Evolutionary conservation across 2,113 vertebrate genomes (phyloP).

Genomic region (Piprites chloris): DNA sequence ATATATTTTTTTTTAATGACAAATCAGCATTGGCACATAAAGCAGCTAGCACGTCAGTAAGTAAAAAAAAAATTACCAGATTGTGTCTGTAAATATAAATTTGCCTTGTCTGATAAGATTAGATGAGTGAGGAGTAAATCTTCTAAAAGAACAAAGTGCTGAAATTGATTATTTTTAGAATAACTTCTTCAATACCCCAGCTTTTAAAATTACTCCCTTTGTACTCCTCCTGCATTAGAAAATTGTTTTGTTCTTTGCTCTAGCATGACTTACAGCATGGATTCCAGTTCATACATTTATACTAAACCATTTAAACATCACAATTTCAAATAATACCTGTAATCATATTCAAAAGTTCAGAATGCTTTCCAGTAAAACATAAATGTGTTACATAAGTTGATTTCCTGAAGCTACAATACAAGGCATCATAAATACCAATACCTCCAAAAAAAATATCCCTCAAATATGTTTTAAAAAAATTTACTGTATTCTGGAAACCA

Average conservation of each 20-base stretch:
- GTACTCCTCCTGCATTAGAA: not conserved
- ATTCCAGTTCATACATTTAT: not conserved
- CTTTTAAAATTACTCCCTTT: not conserved
- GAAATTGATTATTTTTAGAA: not conserved
- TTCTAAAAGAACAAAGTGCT: not conserved
- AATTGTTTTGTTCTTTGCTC: not conserved
- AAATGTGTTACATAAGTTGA: not conserved
- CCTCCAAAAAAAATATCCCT: not conserved
- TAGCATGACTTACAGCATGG: not conserved
- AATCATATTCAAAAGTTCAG: not conserved
- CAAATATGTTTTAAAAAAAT: not conserved
- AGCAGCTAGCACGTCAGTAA: not conserved
- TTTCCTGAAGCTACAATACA: not conserved
- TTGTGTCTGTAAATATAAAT: not conserved
- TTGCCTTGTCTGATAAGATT: constrained; percentile 5
- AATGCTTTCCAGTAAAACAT: not conserved
- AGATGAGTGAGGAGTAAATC: not conserved
- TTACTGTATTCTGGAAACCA: not conserved
- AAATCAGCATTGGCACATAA: not conserved
- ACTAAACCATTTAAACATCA: not conserved
- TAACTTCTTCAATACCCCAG: not conserved
- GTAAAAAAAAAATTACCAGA: not conserved
- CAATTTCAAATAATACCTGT: not conserved
- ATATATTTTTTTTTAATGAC: not conserved
- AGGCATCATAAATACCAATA: not conserved